Conservation (phyloP, 2,797 vertebrate genomes). For the Diplodus sargus region DNA sequence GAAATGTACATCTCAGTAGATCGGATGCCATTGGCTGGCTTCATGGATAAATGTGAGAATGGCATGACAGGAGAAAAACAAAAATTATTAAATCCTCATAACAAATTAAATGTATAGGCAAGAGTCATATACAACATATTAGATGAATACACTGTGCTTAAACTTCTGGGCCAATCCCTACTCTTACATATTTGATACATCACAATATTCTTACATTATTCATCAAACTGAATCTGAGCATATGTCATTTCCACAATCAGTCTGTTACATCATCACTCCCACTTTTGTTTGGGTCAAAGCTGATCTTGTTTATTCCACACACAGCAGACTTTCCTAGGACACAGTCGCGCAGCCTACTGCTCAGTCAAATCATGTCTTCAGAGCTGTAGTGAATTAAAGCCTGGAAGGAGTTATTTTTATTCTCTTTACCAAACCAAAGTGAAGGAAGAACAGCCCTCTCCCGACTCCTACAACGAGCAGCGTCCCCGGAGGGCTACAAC, state of each 20-base stretch:
- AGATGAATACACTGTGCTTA: neutral
- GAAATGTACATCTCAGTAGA: too few species aligned
- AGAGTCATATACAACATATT: too few species aligned
- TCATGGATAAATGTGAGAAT: too few species aligned
- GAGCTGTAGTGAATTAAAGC: constrained; percentile 72
- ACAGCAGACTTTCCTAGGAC: constrained; percentile 54
- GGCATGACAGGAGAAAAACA: too few species aligned
- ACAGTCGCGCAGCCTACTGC: constrained; percentile 29
- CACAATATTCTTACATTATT: constrained; percentile 1
- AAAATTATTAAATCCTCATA: too few species aligned
- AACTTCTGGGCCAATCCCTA: neutral
- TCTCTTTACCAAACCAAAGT: constrained; percentile 75
- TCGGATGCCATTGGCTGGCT: too few species aligned
- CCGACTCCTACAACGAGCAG: constrained; percentile 63
- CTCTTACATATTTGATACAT: neutral
- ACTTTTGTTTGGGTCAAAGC: constrained; percentile 46
- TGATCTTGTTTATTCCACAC: constrained; percentile 54
- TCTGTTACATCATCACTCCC: constrained; percentile 24
- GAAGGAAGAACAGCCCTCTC: constrained; percentile 72
- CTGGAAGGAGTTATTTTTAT: constrained; percentile 76
- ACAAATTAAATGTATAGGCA: too few species aligned
- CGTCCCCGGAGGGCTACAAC: constrained; percentile 75
- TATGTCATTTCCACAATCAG: constrained; percentile 4
- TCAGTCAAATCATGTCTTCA: constrained; percentile 65
- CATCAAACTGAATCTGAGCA: constrained; percentile 19